phyloP scores from a whole-genome alignment of 2,113 vertebrate genomes.

The Sigmodon hispidus region DNA sequence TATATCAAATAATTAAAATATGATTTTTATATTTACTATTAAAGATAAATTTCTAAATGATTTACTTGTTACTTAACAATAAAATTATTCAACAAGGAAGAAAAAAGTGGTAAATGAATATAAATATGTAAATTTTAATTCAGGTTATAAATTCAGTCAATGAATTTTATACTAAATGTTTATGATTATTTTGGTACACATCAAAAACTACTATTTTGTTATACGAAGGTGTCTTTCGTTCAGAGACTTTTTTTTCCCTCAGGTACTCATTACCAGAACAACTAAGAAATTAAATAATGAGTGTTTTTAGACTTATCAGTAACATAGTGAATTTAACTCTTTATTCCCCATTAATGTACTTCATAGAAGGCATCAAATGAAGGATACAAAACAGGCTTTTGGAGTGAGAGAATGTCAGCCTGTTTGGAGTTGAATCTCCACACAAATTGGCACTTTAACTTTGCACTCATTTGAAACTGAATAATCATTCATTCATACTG shows the following conservation, averaged over 20 bases:
- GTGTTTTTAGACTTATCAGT: not conserved
- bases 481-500: not conserved
- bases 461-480: not conserved
- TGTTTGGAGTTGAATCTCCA: not conserved
- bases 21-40: not conserved
- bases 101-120: not conserved
- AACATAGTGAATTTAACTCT: not conserved
- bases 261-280: slow-evolving; percentile 11
- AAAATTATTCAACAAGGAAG: slow-evolving; percentile 42
- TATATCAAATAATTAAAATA: slow-evolving; percentile 27
- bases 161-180: slow-evolving; percentile 17
- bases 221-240: not conserved
- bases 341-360: not conserved
- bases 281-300: not conserved
- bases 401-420: not conserved
- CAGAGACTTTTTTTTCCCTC: not conserved
- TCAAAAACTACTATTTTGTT: not conserved
- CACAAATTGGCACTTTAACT: not conserved
- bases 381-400: not conserved
- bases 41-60: not conserved
- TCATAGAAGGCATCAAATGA: not conserved
- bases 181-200: slow-evolving; percentile 4
- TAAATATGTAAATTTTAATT: slow-evolving; percentile 15
- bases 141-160: not conserved
- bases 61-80: not conserved